Percentiles rank a stretch among this genome's conserved stretches.
Conservation (phyloP, 2,113 vertebrate species). For the Cervus canadensis region DNA sequence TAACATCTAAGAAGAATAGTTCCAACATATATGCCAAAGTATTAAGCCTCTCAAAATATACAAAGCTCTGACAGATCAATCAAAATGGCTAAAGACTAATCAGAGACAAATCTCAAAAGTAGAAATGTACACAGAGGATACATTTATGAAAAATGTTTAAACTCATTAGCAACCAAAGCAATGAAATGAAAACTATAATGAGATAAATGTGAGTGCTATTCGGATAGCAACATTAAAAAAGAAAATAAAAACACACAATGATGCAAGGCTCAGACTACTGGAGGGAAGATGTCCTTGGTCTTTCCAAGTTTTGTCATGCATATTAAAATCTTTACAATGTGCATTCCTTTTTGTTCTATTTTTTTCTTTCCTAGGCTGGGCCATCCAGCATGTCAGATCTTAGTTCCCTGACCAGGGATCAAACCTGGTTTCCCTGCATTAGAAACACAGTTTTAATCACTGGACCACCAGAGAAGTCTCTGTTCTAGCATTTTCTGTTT, state of each 20-base stretch:
- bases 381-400: not conserved
- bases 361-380: not conserved
- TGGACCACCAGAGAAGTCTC: not conserved
- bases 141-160: not conserved
- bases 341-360: not conserved
- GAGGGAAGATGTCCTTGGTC: not conserved
- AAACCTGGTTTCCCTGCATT: not conserved
- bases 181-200: rapidly evolving
- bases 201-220: rapidly evolving
- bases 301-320: not conserved
- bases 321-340: not conserved
- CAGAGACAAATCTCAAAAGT: not conserved
- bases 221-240: not conserved
- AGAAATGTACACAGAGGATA: not conserved
- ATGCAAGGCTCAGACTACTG: rapidly evolving
- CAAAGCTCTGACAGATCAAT: not conserved
- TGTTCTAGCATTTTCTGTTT: not conserved
- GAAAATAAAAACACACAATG: not conserved
- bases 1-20: not conserved
- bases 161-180: not conserved
- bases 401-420: not conserved
- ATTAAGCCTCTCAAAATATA: not conserved
- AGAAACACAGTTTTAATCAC: not conserved
- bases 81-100: not conserved
- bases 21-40: not conserved